phyloP scores from a whole-genome alignment of 2,888 invertebrate genomes.

The Scaeva pyrastri region DNA sequence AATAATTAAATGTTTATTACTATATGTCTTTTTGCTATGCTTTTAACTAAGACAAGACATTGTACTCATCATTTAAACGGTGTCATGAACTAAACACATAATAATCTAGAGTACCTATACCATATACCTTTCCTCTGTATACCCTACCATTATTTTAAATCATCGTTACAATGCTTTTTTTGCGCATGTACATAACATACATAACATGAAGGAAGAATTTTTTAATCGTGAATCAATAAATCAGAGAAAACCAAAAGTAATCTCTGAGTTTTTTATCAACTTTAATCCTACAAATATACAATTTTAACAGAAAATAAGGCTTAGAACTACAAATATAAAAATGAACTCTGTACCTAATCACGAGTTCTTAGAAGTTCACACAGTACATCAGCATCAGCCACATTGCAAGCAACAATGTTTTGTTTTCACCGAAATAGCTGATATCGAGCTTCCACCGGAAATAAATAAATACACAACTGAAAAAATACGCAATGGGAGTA shows the following conservation, averaged over 20 bases:
- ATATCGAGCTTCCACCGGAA: constrained; percentile 83
- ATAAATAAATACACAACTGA: constrained; percentile 83
- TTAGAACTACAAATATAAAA: constrained; percentile 54
- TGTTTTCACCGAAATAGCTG: constrained; percentile 84
- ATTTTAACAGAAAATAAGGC: neutral
- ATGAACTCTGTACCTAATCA: constrained; percentile 84
- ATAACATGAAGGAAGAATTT: neutral
- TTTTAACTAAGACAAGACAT: too few species aligned
- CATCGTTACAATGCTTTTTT: neutral
- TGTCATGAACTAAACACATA: too few species aligned
- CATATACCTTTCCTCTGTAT: neutral
- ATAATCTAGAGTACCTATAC: too few species aligned
- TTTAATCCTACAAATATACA: constrained; percentile 7
- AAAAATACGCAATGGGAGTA: constrained; percentile 82
- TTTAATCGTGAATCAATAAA: constrained; percentile 67
- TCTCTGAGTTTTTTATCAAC: constrained; percentile 60
- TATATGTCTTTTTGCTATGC: too few species aligned
- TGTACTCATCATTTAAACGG: too few species aligned
- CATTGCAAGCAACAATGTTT: constrained; percentile 84
- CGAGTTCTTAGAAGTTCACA: constrained; percentile 83
- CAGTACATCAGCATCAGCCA: constrained; percentile 81
- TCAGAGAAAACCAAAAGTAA: constrained; percentile 37
- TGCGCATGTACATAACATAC: constrained; percentile 49
- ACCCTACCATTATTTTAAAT: neutral
- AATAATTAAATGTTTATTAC: too few species aligned